Evolutionary conservation across 2,888 invertebrate genomes (phyloP), one percentile per base, ranked within the genome.

Genomic region (Trisateles emortualis): DNA sequence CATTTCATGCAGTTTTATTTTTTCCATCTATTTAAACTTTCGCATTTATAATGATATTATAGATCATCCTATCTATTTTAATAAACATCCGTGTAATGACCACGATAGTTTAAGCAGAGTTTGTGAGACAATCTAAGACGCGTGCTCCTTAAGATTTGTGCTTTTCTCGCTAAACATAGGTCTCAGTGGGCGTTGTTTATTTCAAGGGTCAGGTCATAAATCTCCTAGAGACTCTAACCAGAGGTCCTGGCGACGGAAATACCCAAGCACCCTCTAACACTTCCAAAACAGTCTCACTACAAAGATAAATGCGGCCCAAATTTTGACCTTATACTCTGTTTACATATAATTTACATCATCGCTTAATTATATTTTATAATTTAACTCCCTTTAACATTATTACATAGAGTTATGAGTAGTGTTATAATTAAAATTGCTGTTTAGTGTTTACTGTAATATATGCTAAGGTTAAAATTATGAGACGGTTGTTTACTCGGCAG

Each of bases 121-220:
- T 68, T 54, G 53, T 24, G 68, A 53, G 30, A 59, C 65, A 68
- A 61, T 61, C 59, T 59, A 47, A 69, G 59, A 69, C 69, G 65
- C 44, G 35, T 53, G 57, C 59, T 41, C 48, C 53, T 66, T 46
- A 60, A 72, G 73, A 72, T 70, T 63, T 63, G 65, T 57, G 52
- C 49, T 56, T 54, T 56, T 52, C 43, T 38, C 50, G 39, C 70
- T 59, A 63, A 72, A 72, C 67, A 62, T 61, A 65, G 62, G 59
- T 52, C 62, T 72, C 68, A 57, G 62, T 71, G 83, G 84, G 85
- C 84, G 84, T 87, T 82, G 86, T 86, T 88, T 87, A 88, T 85
- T 69, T 77, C 72, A 55, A 67, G 84, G 88, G 86, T 79, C 82
- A 75, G 72, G 55, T 59, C 81, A 88, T 90, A 90, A 90, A 90